Conservation (phyloP, 2,888 invertebrate genomes). For the Rotaria sp. region DNA sequence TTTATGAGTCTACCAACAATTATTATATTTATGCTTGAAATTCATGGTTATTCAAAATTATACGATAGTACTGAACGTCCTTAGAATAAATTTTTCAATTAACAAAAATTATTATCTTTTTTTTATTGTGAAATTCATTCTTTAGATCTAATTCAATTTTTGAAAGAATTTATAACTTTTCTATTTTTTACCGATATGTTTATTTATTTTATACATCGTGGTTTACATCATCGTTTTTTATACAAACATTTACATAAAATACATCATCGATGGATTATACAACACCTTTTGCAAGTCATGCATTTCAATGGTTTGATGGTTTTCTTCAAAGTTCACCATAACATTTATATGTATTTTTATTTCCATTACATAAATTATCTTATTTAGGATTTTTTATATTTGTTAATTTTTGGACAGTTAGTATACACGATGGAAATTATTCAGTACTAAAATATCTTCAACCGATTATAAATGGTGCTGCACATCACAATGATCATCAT, state of each 20-base stretch:
- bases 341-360: constrained; percentile 57
- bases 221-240: constrained; percentile 47
- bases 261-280: constrained; percentile 55
- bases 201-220: constrained; percentile 58
- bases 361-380: constrained; percentile 57
- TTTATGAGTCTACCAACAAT: not conserved
- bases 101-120: no score
- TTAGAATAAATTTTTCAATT: constrained; percentile 47
- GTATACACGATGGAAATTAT: constrained; percentile 57
- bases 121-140: no score
- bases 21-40: not conserved
- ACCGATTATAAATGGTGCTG: constrained; percentile 43
- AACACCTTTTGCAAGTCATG: constrained; percentile 58
- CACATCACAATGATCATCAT: constrained; percentile 58
- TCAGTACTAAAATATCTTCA: not conserved
- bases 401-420: constrained; percentile 59
- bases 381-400: constrained; percentile 56
- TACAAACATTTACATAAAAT: constrained; percentile 53
- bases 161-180: constrained; percentile 50
- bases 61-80: constrained; percentile 49
- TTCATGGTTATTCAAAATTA: constrained; percentile 48
- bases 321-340: constrained; percentile 57
- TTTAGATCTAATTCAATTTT: constrained; percentile 48
- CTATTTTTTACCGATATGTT: constrained; percentile 57
- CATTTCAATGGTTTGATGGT: constrained; percentile 58